Base-by-base conservation (phyloP, 2,113 vertebrate genomes). In the Excalfactoria chinensis region DNA sequence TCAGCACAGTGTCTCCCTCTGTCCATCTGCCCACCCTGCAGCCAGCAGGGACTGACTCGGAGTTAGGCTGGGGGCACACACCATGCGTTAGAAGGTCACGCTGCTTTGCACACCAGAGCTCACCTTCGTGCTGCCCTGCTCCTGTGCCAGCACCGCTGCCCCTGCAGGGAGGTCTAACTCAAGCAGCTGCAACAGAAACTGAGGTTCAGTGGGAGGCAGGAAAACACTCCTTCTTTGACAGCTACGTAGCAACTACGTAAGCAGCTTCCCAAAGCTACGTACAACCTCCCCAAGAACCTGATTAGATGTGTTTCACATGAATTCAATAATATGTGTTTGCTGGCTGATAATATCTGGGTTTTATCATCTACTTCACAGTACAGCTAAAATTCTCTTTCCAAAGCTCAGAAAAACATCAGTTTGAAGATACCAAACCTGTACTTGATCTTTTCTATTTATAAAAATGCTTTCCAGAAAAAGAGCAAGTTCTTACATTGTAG, bases 121-220 rank as follows among this genome's bases (percentile, higher is more conserved):
- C 93, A 86, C 90, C 81, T 66, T 84, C 51, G 64, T 51, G 66
- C 70, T 84, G 9, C 60, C 88, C 88, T 11, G 85, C 55, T 80
- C 82, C 82, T 67, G 95, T 70, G 78, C 66, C 19, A 84, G 78
- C 66, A 7, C 53, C 9, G 93, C 70, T 70, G 73, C 78, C 82
- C 77, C 93, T 12, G 55, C 43, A 58, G 90, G 93, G 17, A 89
- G 46, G 8, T 58, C n/a, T 30, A 87, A 58, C 20, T 37, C 82
- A 43, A 87, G 67, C 18, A 91, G 83, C 86, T 91, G 86, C 23
- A 93, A 91, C 30, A 87, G 78, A 89, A 91, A 75, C 9, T 1
- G 0, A 34, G 62, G 26, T 26, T 85, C 68, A 93, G 82, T 28
- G 19, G 88, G 32, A 44, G 46, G 53, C 2, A 53, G 44, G 9